Percentiles rank a stretch among this genome's conserved stretches.
phyloP scores from a whole-genome alignment of 2,113 vertebrate genomes.

The Mola mola region DNA sequence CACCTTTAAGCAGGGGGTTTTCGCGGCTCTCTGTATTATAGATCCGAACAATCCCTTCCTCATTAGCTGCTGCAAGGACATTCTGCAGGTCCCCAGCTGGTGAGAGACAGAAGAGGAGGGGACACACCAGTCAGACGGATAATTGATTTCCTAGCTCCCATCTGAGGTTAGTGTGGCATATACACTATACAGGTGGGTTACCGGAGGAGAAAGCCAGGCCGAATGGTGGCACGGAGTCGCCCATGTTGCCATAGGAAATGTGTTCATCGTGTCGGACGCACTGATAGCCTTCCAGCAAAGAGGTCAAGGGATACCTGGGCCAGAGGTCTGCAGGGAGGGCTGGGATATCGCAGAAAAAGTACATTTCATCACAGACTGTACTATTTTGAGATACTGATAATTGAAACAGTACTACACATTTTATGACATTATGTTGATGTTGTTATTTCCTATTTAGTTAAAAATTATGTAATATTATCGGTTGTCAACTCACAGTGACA shows the following conservation, averaged over 20 bases:
- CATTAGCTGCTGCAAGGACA: slow-evolving; percentile 90
- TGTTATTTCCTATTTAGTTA: too few relatives aligned
- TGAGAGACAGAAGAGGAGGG: slow-evolving; percentile 3
- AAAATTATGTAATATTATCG: too few relatives aligned
- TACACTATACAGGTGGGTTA: slow-evolving; percentile 54
- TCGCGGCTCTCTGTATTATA: slow-evolving; percentile 87
- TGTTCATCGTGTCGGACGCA: slow-evolving; percentile 89
- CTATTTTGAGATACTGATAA: background rate
- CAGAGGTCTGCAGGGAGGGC: slow-evolving; percentile 63
- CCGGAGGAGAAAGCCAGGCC: slow-evolving; percentile 91
- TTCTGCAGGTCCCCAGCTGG: slow-evolving; percentile 81
- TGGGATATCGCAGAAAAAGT: slow-evolving; percentile 4
- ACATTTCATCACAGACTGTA: background rate
- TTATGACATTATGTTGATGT: too few relatives aligned
- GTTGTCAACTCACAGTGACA: too few relatives aligned
- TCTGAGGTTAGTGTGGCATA: background rate
- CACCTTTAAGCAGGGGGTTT: slow-evolving; percentile 87
- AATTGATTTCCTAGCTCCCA: background rate
- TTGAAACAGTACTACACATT: too few relatives aligned
- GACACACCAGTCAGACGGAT: background rate
- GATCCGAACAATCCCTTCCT: slow-evolving; percentile 92
- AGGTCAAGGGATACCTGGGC: slow-evolving; percentile 82
- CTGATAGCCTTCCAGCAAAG: slow-evolving; percentile 84
- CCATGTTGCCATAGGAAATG: slow-evolving; percentile 86
- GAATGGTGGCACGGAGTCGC: slow-evolving; percentile 90